Base-by-base conservation (phyloP, 2,888 invertebrate species). In the Galeruca laticollis region DNA sequence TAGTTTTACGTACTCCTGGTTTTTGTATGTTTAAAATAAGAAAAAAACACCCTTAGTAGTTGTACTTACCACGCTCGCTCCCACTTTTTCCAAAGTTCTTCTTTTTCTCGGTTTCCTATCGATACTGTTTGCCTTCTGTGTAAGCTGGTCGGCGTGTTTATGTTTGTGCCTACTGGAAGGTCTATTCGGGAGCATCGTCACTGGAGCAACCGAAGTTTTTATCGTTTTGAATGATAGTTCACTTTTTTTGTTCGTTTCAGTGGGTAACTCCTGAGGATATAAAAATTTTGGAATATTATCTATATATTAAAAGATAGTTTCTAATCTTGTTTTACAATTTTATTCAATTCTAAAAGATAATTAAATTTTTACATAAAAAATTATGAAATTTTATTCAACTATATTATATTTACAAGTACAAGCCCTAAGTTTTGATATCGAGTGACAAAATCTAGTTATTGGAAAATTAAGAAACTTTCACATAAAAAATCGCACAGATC, bases 61-160 rank as follows among this genome's bases (percentile, higher is more conserved):
- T 9, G 78, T 85, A 88, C 90, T 90, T 87, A 90, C 90, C 86
- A 90, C 89, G 79, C 88, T 89, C 49, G 88, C 86, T 66, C 88
- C 87, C 75, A 88, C 85, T 82, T 90, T 90, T 77, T 91, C 91
- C 18, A 88, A 86, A 74, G 90, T 90, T 69, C 90, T 87, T 71
- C 91, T 86, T 79, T 91, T 91, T 76, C 90, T 79, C 10, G 82
- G 79, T 70, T 84, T 85, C 60, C 81, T 77, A 54, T 85, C 85
- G 8, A 77, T 72, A 49, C 76, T 78, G 52, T 73, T 72, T 5
- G 75, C 60, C 43, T 77, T 77, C 59, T 73, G 76, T 5, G 77
- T 70, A 21, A 76, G 51, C 52, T 77, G 67, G n/a, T 77, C 76
- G 15, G 82, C 84, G 3, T 79, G 80, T 71, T 85, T 84, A 13